Percentiles rank a stretch among this genome's conserved stretches.
Conservation (phyloP, 2,797 vertebrate species). For the Cyclopterus lumpus region DNA sequence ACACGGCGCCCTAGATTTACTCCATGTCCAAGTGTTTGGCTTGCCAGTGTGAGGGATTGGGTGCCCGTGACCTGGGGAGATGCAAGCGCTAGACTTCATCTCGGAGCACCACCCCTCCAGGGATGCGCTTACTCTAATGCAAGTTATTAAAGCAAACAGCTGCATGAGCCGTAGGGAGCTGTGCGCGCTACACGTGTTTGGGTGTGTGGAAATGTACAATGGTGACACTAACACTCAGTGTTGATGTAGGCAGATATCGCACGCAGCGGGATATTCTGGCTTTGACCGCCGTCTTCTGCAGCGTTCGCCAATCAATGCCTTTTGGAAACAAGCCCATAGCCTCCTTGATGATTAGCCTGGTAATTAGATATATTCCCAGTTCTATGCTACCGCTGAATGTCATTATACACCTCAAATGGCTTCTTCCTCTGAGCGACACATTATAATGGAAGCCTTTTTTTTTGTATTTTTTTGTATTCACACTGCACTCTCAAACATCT, state of each 20-base stretch:
- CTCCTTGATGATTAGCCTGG: slow-evolving; percentile 44
- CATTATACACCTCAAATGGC: slow-evolving; percentile 60
- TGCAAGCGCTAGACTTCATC: slow-evolving; percentile 52
- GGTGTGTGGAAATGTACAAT: slow-evolving; percentile 36
- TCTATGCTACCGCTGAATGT: slow-evolving; percentile 43
- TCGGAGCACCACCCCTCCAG: slow-evolving; percentile 62
- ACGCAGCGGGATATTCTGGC: slow-evolving; percentile 9
- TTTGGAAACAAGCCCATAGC: slow-evolving; percentile 25
- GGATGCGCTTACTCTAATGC: slow-evolving; percentile 71
- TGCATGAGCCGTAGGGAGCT: slow-evolving; percentile 61
- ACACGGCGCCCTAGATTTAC: slow-evolving; percentile 63
- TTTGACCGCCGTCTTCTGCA: slow-evolving; percentile 30
- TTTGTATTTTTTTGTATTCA: slow-evolving; percentile 33
- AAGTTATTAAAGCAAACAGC: slow-evolving; percentile 78
- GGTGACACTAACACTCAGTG: slow-evolving; percentile 42
- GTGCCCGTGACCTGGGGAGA: slow-evolving; percentile 61
- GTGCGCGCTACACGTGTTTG: slow-evolving; percentile 41
- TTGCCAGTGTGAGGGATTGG: slow-evolving; percentile 58
- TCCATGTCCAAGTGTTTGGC: slow-evolving; percentile 50
- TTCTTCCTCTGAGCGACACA: slow-evolving; percentile 51
- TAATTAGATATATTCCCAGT: slow-evolving; percentile 56
- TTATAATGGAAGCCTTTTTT: slow-evolving; percentile 57
- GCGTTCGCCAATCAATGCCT: slow-evolving; percentile 14
- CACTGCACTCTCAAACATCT: slow-evolving; percentile 12
- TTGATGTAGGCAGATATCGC: slow-evolving; percentile 9